phyloP scores from a whole-genome alignment of 2,888 invertebrate species.

The Agonopterix arenella region DNA sequence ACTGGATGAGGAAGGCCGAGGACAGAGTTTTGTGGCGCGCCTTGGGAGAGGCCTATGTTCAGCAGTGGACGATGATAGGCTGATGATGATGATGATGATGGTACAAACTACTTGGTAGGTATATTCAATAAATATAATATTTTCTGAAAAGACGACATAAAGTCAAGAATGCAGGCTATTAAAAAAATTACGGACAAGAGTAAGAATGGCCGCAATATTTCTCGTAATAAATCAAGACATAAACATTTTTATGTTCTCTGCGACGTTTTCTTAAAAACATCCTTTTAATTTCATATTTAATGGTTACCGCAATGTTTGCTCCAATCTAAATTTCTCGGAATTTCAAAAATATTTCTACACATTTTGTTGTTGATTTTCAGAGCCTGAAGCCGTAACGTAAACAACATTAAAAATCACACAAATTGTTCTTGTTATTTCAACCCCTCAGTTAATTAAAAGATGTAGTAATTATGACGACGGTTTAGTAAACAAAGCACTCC shows the following conservation, averaged over 20 bases:
- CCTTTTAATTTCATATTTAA: too few species aligned
- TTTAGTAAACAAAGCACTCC: constrained; percentile 23
- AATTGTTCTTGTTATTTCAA: constrained; percentile 3
- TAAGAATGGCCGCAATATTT: constrained; percentile 38
- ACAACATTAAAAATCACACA: too few species aligned
- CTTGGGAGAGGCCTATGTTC: too few species aligned
- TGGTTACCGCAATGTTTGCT: too few species aligned
- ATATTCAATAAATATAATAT: too few species aligned
- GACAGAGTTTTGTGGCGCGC: too few species aligned
- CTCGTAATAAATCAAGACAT: constrained; percentile 36
- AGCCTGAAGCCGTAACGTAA: too few species aligned
- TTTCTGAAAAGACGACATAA: constrained; percentile 2
- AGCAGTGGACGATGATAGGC: too few species aligned
- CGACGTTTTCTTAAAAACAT: constrained; percentile 26
- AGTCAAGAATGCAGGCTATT: constrained; percentile 15
- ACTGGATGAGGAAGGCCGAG: too few species aligned
- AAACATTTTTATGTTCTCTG: constrained; percentile 37
- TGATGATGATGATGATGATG: too few species aligned
- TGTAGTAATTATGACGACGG: constrained; percentile 17
- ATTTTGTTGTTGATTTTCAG: not conserved
- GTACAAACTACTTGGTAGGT: too few species aligned
- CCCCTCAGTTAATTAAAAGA: constrained; percentile 18
- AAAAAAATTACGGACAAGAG: constrained; percentile 23
- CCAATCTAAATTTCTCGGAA: not conserved
- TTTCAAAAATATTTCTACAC: not conserved